Percentiles rank a stretch among this genome's conserved stretches.
Conservation (phyloP, 2,113 vertebrate genomes). For the Odontesthes bonariensis region DNA sequence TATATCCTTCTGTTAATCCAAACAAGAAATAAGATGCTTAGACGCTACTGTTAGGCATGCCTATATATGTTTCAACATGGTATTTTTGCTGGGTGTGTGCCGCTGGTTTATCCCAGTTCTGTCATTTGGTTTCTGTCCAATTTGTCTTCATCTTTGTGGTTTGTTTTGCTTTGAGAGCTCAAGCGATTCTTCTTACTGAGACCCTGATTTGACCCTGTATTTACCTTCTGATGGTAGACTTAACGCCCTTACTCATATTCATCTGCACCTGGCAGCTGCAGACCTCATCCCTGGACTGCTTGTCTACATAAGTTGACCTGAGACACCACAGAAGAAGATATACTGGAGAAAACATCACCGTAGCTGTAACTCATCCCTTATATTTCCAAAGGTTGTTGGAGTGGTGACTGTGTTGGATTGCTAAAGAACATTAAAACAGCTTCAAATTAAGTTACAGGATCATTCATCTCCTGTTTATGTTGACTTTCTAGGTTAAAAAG, state of each 20-base stretch:
- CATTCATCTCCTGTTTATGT: neutral
- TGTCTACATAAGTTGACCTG: too few relatives aligned
- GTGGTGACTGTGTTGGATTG: neutral
- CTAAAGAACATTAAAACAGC: too few relatives aligned
- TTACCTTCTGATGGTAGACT: conserved; percentile 10
- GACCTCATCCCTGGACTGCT: neutral
- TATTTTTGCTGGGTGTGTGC: conserved; percentile 18
- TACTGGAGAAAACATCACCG: too few relatives aligned
- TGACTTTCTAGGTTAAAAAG: neutral
- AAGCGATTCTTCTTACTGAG: neutral
- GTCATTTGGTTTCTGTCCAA: conserved; percentile 42
- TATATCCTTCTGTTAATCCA: neutral
- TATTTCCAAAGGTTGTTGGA: too few relatives aligned
- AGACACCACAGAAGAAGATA: neutral
- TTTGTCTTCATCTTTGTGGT: neutral
- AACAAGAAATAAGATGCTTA: neutral
- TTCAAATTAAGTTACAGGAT: neutral
- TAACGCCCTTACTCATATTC: conserved; percentile 10
- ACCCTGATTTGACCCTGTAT: conserved; percentile 26
- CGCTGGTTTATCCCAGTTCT: conserved; percentile 33
- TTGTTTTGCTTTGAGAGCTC: conserved; percentile 22
- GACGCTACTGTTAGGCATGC: neutral
- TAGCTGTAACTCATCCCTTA: too few relatives aligned
- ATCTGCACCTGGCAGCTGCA: conserved; percentile 6
- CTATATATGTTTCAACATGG: neutral